Evolutionary conservation across 2,113 vertebrate genomes (phyloP).

Genomic region (Capra hircus): DNA sequence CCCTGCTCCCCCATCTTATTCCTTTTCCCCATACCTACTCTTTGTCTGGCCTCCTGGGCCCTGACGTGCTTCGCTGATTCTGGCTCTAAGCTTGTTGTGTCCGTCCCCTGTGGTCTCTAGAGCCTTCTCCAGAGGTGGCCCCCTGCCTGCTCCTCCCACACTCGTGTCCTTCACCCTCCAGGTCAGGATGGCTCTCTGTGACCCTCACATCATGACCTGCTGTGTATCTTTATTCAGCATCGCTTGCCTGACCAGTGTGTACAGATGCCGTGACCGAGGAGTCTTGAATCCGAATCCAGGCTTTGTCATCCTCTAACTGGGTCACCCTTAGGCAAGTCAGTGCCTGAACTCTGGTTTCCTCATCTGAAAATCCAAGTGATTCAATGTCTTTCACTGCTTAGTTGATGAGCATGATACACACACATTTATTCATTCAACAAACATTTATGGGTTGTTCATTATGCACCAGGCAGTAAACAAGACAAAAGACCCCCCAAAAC

Average conservation of each 20-base stretch:
- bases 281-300: background rate
- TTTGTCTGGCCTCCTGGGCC: background rate
- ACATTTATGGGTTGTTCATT: background rate
- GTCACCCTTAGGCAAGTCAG: background rate
- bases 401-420: background rate
- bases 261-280: background rate
- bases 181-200: background rate
- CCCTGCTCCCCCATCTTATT: background rate
- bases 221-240: too few relatives aligned
- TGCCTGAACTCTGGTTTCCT: background rate
- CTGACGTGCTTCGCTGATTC: background rate
- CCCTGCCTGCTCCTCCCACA: background rate
- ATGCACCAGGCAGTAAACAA: background rate
- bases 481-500: background rate
- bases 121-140: background rate
- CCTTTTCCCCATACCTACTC: background rate
- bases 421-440: background rate
- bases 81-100: background rate
- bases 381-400: background rate
- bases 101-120: background rate
- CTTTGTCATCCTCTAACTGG: background rate
- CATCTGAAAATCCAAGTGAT: background rate
- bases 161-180: background rate
- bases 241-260: background rate
- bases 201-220: background rate